Conservation (phyloP, 1,140 invertebrate species). For the Wasmannia auropunctata region DNA sequence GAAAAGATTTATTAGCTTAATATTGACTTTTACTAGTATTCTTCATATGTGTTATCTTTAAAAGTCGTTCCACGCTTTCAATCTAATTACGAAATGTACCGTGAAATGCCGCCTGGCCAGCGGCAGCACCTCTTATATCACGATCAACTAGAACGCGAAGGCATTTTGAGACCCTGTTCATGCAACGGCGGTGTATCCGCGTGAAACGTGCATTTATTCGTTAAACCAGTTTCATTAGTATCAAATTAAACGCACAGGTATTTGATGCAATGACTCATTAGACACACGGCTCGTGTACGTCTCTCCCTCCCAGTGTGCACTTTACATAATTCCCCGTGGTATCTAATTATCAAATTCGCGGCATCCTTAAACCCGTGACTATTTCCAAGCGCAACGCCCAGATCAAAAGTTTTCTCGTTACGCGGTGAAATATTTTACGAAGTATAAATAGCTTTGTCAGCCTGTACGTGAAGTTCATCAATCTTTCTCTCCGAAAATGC, state of each 20-base stretch:
- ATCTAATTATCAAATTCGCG: conserved; percentile 3
- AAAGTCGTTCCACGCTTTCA: conserved; percentile 28
- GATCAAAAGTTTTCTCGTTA: neutral
- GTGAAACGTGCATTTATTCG: conserved; percentile 15
- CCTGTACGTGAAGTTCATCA: neutral
- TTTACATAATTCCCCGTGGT: neutral
- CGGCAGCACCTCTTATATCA: conserved; percentile 34
- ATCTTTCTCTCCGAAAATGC: neutral
- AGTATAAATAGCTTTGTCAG: neutral
- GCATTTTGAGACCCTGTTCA: conserved; percentile 31
- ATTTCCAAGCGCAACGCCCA: neutral
- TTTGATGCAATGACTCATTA: conserved; percentile 38
- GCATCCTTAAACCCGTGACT: neutral
- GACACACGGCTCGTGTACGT: neutral
- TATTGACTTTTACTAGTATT: neutral
- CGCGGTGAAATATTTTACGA: neutral
- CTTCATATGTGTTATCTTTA: conserved; percentile 11
- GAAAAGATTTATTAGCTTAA: neutral
- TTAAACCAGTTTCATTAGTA: conserved; percentile 54
- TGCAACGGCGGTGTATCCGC: neutral
- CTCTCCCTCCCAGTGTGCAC: neutral
- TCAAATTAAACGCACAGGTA: neutral
- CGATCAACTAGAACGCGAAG: conserved; percentile 34
- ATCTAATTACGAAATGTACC: conserved; percentile 50
- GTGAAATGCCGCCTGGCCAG: conserved; percentile 5